These are phyloP conservation scores for Eristalis arbustorum DNA, from an alignment of 2,888 invertebrate species.

Conservation along the genomic window DNA sequence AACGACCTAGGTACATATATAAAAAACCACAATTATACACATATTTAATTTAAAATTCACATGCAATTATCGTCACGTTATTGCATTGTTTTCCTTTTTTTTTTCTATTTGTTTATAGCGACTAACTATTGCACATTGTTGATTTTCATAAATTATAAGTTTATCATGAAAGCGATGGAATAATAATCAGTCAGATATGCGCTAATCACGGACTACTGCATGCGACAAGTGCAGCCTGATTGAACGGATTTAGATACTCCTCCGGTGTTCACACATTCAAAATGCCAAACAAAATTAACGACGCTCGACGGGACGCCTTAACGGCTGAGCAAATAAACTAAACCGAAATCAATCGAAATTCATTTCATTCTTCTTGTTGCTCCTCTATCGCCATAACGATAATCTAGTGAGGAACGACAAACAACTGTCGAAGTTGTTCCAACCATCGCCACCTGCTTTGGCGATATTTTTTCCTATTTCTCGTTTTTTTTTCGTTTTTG, in stretches of 20 bases:
- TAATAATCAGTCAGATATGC: slow-evolving; percentile 11
- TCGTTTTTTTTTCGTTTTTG: not conserved
- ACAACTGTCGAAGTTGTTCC: slow-evolving; percentile 9
- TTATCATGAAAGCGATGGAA: not conserved
- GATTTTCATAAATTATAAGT: slow-evolving; percentile 6
- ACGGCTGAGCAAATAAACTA: slow-evolving; percentile 20
- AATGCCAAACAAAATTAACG: not conserved
- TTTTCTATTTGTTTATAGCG: not conserved
- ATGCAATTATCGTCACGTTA: slow-evolving; percentile 46
- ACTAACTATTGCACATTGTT: not conserved
- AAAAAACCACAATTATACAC: not conserved
- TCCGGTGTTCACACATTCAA: too few relatives aligned
- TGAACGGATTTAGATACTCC: not conserved
- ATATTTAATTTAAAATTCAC: slow-evolving; percentile 19
- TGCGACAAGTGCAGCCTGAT: not conserved
- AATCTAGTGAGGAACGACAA: slow-evolving; percentile 33
- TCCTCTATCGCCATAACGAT: not conserved
- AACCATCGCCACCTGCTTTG: not conserved
- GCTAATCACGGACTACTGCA: slow-evolving; percentile 24
- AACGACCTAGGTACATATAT: slow-evolving; percentile 59
- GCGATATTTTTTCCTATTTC: not conserved
- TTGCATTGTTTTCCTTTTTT: slow-evolving; percentile 2
- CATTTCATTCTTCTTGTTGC: not conserved
- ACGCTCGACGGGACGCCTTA: not conserved
- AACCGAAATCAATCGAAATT: slow-evolving; percentile 29